Percentiles rank a stretch among this genome's conserved stretches.
Conservation (phyloP, 2,113 vertebrate species). For the Anguilla japonica region DNA sequence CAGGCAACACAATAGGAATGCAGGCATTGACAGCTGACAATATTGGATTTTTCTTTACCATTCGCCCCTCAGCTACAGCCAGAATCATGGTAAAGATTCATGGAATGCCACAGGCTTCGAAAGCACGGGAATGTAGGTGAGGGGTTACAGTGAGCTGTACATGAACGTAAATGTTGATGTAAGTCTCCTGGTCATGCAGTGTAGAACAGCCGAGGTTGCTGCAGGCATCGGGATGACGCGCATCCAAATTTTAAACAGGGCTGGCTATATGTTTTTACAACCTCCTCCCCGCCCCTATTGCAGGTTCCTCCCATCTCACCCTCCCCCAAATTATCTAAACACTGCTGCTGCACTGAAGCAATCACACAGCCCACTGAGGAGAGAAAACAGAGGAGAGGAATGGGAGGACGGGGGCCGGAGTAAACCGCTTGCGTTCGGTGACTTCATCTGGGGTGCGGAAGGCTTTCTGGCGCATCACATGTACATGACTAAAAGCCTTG, state of each 20-base stretch:
- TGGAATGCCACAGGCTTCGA: constrained; percentile 58
- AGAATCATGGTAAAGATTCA: constrained; percentile 72
- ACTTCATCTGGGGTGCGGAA: constrained; percentile 77
- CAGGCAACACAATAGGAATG: constrained; percentile 57
- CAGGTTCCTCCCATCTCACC: constrained; percentile 36
- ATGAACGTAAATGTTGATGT: constrained; percentile 73
- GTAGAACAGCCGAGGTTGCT: constrained; percentile 68
- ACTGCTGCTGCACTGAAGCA: constrained; percentile 72
- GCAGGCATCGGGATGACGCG: constrained; percentile 64
- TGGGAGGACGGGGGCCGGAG: constrained; percentile 63
- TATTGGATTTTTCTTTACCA: constrained; percentile 72
- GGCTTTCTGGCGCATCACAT: constrained; percentile 64
- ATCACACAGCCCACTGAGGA: constrained; percentile 69
- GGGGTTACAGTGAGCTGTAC: constrained; percentile 60
- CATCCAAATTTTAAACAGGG: constrained; percentile 44
- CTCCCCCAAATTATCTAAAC: constrained; percentile 55
- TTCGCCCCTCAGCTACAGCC: constrained; percentile 56
- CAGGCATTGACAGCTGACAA: constrained; percentile 71
- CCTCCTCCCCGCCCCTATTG: constrained; percentile 37
- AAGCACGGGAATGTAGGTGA: constrained; percentile 54
- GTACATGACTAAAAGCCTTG: constrained; percentile 77
- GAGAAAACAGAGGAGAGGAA: constrained; percentile 69
- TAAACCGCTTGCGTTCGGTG: constrained; percentile 61
- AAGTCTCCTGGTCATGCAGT: constrained; percentile 71
- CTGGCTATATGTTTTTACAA: constrained; percentile 39